Conservation (phyloP, 2,113 vertebrate genomes). For the Peromyscus leucopus region DNA sequence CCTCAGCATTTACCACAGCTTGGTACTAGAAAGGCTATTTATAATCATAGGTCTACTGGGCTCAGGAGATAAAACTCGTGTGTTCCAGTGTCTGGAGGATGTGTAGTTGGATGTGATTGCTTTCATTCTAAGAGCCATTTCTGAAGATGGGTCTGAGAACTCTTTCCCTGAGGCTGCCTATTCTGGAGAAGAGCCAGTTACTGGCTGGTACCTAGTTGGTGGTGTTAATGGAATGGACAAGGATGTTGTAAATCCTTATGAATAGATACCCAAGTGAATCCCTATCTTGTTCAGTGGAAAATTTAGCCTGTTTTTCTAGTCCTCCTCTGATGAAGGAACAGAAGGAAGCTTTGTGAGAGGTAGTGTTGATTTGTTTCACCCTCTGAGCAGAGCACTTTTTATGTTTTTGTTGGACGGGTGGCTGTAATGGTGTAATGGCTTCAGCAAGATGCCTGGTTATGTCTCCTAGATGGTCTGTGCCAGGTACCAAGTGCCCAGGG, state of each 20-base stretch:
- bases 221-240: not conserved
- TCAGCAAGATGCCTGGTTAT: not conserved
- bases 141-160: not conserved
- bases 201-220: not conserved
- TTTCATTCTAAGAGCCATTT: constrained; percentile 29
- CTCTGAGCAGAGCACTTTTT: not conserved
- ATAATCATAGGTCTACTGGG: not conserved
- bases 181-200: not conserved
- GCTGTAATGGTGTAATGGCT: not conserved
- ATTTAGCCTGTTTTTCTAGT: not conserved
- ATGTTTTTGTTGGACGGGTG: not conserved
- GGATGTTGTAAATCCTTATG: constrained; percentile 16
- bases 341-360: not conserved
- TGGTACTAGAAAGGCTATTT: constrained; percentile 53
- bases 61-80: not conserved
- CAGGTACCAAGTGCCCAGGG: not conserved
- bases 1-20: constrained; percentile 13
- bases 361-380: not conserved
- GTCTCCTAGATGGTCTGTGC: not conserved
- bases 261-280: not conserved
- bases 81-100: not conserved
- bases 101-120: not conserved
- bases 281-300: not conserved
- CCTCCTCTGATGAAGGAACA: not conserved
- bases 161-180: not conserved